These are phyloP conservation scores for Danio aesculapii DNA, from an alignment of 2,797 vertebrate genomes.

Conservation along the genomic window DNA sequence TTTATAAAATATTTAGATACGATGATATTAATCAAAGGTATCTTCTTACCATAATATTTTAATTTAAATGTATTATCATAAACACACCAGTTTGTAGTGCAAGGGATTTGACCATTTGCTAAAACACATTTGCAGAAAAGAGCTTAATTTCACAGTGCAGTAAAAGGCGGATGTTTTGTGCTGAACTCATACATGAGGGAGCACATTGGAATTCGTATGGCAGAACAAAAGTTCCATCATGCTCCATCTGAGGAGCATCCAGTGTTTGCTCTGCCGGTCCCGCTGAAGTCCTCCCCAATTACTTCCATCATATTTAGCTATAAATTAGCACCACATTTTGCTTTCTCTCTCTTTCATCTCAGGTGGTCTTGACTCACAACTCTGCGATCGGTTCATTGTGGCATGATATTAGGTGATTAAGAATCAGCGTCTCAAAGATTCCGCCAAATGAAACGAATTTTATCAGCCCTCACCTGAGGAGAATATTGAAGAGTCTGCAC, in stretches of 20 bases:
- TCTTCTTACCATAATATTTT: too few species aligned
- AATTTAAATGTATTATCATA: too few species aligned
- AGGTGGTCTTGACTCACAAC: slow-evolving; percentile 62
- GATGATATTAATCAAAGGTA: too few species aligned
- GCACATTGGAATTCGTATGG: slow-evolving; percentile 18
- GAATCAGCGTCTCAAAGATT: slow-evolving; percentile 73
- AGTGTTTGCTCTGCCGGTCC: slow-evolving; percentile 14
- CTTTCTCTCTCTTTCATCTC: slow-evolving; percentile 64
- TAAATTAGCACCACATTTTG: slow-evolving; percentile 26
- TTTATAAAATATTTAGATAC: too few species aligned
- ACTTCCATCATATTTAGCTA: slow-evolving; percentile 30
- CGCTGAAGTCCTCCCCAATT: slow-evolving; percentile 27
- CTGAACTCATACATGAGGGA: neutral
- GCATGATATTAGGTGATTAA: slow-evolving; percentile 81
- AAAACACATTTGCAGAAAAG: too few species aligned
- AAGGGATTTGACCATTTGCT: too few species aligned
- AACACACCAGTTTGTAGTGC: too few species aligned
- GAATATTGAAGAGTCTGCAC: slow-evolving; percentile 62
- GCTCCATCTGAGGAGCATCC: slow-evolving; percentile 17
- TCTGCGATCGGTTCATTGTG: slow-evolving; percentile 76
- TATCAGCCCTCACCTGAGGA: slow-evolving; percentile 61
- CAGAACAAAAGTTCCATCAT: slow-evolving; percentile 19
- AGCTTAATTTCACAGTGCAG: too few species aligned
- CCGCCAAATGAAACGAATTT: slow-evolving; percentile 65
- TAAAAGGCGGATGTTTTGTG: neutral